phyloP scores from a whole-genome alignment of 2,888 invertebrate genomes.

The Epistrophella euchroma region DNA sequence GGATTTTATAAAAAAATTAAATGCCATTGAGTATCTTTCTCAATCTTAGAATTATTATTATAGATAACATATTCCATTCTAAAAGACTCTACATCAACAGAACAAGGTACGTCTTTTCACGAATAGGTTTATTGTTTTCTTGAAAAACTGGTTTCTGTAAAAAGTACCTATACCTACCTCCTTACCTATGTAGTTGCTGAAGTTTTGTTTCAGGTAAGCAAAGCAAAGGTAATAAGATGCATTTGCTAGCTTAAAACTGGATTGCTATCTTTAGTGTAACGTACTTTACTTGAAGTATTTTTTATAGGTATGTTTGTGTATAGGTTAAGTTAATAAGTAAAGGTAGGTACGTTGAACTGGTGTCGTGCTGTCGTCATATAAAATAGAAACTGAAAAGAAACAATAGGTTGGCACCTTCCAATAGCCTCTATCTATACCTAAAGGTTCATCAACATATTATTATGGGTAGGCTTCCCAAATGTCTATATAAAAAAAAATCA shows the following conservation, averaged over 20 bases:
- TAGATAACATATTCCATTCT: too few relatives aligned
- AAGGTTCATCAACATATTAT: too few relatives aligned
- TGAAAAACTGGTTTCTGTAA: conserved; percentile 2
- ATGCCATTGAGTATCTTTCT: too few relatives aligned
- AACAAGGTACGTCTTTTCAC: background rate
- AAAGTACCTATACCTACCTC: too few relatives aligned
- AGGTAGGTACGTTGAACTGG: conserved; percentile 2
- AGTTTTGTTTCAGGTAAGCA: background rate
- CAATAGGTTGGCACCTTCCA: background rate
- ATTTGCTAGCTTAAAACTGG: background rate
- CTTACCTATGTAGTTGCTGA: background rate
- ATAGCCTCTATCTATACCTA: too few relatives aligned
- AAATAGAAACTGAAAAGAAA: background rate
- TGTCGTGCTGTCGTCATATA: background rate
- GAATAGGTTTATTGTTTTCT: background rate
- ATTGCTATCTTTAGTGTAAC: background rate
- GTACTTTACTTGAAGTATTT: background rate
- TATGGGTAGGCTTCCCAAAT: too few relatives aligned
- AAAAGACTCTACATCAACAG: background rate
- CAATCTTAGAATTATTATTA: too few relatives aligned
- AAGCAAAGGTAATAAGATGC: background rate
- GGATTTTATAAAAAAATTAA: background rate
- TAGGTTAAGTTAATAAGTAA: background rate
- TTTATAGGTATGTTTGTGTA: background rate
- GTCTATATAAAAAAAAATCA: too few relatives aligned